Evolutionary conservation across 2,113 vertebrate species (phyloP).

Genomic region (Cyanoliseus patagonus): DNA sequence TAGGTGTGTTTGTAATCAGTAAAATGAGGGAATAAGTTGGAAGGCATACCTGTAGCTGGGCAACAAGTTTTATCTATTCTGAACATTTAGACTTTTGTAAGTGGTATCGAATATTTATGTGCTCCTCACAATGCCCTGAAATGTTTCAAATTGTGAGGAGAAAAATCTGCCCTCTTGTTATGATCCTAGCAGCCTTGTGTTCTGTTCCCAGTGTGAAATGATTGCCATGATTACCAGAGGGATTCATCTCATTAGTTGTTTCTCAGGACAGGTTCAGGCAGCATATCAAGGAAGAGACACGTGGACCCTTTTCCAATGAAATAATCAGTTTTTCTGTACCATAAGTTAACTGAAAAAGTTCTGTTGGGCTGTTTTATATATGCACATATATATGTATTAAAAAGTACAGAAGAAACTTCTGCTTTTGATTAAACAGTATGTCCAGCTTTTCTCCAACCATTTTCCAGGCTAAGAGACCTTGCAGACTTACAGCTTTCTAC

Average conservation of each 20-base stretch:
- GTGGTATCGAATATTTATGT: background rate
- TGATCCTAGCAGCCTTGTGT: background rate
- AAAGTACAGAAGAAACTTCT: conserved; percentile 42
- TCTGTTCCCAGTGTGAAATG: background rate
- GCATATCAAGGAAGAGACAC: background rate
- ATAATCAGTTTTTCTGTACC: conserved; percentile 33
- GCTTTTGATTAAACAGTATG: conserved; percentile 37
- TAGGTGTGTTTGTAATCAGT: conserved; percentile 9
- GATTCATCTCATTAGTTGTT: background rate
- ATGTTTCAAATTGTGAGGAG: background rate
- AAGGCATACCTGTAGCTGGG: conserved; percentile 19
- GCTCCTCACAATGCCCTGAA: background rate
- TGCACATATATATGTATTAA: conserved; percentile 26
- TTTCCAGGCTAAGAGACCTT: conserved; percentile 18
- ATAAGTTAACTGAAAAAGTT: conserved; percentile 18
- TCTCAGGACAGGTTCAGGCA: conserved; percentile 17
- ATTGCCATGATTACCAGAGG: background rate
- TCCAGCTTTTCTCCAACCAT: conserved; percentile 12
- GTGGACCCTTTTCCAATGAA: conserved; percentile 8
- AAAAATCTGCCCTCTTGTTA: background rate
- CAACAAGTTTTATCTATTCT: background rate
- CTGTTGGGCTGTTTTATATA: conserved; percentile 36
- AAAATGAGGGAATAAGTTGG: background rate
- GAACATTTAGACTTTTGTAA: conserved; percentile 13
- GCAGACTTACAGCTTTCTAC: conserved; percentile 22